A percentile compares a stretch with the other conserved stretches of the same genome.
Evolutionary conservation across 35 echinoderm and acorn worm species (phyloP).

Genomic region (Antedon bifida): DNA sequence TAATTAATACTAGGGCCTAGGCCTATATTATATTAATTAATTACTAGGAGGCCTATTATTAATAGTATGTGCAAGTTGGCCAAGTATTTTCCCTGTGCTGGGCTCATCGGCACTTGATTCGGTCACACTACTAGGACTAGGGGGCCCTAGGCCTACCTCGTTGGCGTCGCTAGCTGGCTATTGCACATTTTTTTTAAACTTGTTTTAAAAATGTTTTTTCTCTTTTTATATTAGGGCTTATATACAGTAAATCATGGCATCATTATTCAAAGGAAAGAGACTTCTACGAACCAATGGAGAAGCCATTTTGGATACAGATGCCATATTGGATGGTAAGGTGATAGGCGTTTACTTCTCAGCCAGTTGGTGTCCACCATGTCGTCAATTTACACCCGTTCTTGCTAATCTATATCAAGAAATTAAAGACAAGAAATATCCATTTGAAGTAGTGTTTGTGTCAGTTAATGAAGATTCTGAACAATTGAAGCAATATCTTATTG

Average conservation of each 20-base stretch:
- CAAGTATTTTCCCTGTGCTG: no score
- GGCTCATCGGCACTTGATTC: no score
- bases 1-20: no score
- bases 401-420: constrained; percentile 29
- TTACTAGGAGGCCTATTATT: no score
- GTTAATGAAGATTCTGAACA: constrained; percentile 1
- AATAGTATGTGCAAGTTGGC: no score
- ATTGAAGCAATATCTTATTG: not conserved
- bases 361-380: constrained; percentile 44
- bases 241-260: not conserved
- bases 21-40: no score
- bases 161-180: no score
- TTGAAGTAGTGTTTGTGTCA: constrained; percentile 37
- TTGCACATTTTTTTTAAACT: no score
- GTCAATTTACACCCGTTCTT: constrained; percentile 31
- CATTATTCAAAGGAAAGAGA: not conserved
- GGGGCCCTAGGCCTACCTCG: no score
- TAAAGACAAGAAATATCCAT: constrained; percentile 9
- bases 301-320: not conserved
- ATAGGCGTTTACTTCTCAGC: constrained; percentile 44
- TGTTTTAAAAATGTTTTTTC: no score
- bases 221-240: not conserved
- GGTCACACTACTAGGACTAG: no score
- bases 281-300: not conserved
- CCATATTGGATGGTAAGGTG: constrained; percentile 18